Evolutionary conservation across 2,797 vertebrate species (phyloP).

Genomic region (Enteromius unitaeniatus): DNA sequence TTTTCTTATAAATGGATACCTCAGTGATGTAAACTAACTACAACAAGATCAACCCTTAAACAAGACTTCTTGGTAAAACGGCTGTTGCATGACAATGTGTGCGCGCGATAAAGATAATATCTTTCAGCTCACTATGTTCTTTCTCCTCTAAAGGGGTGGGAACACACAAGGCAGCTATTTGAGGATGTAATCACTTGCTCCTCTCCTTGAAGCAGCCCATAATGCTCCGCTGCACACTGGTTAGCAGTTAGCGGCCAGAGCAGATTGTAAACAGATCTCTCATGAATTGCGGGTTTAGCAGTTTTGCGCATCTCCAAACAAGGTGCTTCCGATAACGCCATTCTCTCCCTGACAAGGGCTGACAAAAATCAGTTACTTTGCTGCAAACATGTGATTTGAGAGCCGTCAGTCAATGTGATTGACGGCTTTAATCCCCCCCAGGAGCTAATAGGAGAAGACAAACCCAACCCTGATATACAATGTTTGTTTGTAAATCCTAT

Average conservation of each 20-base stretch:
- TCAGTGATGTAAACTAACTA: conserved; percentile 7
- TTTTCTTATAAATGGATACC: not conserved
- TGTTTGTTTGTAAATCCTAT: conserved; percentile 79
- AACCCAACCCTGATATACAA: conserved; percentile 78
- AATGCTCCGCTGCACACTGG: conserved; percentile 78
- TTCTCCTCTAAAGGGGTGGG: conserved; percentile 72
- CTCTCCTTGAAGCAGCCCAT: conserved; percentile 79
- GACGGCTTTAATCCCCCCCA: conserved; percentile 84
- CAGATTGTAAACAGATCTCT: conserved; percentile 88
- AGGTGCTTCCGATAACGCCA: conserved; percentile 82
- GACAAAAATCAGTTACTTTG: conserved; percentile 83
- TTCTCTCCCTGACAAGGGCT: conserved; percentile 76
- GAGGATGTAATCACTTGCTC: conserved; percentile 83
- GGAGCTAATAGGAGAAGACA: conserved; percentile 83
- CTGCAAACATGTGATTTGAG: conserved; percentile 83
- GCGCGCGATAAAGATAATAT: conserved; percentile 61
- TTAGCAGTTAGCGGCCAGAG: conserved; percentile 83
- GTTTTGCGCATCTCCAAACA: conserved; percentile 86
- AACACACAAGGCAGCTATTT: conserved; percentile 74
- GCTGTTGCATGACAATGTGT: not conserved
- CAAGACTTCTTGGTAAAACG: not conserved
- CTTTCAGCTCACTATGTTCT: conserved; percentile 78
- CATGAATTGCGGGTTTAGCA: conserved; percentile 85
- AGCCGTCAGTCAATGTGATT: conserved; percentile 83
- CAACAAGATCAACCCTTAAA: conserved; percentile 28